phyloP scores from a whole-genome alignment of 2,113 vertebrate genomes.

The Cnemophilus loriae region DNA sequence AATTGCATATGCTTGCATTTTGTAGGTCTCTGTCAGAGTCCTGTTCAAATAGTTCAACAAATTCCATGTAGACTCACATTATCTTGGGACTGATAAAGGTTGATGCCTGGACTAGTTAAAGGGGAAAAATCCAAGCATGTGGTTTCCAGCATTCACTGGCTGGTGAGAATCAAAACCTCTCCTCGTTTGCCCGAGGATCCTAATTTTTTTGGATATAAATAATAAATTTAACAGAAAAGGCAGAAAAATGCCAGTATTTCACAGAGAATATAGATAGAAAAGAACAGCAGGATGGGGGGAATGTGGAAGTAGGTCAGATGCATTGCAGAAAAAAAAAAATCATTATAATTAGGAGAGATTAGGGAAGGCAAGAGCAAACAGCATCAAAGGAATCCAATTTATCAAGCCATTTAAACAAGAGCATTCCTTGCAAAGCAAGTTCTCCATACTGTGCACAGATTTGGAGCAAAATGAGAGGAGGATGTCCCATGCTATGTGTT shows the following conservation, averaged over 20 bases:
- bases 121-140: not conserved
- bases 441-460: not conserved
- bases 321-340: not conserved
- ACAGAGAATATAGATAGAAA: not conserved
- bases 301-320: constrained; percentile 51
- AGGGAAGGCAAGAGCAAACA: constrained; percentile 36
- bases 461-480: not conserved
- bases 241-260: not conserved
- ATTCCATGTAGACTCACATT: not conserved
- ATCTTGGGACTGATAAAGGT: not conserved
- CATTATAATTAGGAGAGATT: constrained; percentile 47
- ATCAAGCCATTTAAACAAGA: constrained; percentile 9
- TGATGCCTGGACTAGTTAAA: not conserved
- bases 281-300: not conserved
- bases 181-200: not conserved
- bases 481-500: not conserved
- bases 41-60: not conserved
- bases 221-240: not conserved
- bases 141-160: not conserved
- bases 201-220: not conserved
- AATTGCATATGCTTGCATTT: not conserved
- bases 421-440: not conserved
- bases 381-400: constrained; percentile 32
- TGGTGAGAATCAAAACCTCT: not conserved
- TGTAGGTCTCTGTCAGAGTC: not conserved